Percentiles rank a stretch among this genome's conserved stretches.
phyloP scores from a whole-genome alignment of 2,888 invertebrate genomes.

The Nemoura dubitans region DNA sequence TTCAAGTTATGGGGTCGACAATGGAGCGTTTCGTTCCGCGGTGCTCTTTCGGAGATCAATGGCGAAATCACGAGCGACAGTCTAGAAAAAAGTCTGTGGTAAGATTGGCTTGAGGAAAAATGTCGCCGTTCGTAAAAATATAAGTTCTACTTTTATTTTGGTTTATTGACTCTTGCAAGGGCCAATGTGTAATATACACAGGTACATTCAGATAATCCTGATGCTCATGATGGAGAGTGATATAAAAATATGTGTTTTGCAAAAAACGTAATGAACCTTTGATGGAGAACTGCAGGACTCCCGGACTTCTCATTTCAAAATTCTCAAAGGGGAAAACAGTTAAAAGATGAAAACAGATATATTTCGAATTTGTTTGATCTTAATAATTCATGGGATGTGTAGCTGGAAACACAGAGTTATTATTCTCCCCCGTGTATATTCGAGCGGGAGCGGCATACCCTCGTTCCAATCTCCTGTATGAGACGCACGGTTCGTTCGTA shows the following conservation, averaged over 20 bases:
- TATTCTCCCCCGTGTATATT: background rate
- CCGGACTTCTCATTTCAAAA: background rate
- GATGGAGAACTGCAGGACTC: background rate
- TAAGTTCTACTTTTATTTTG: too few relatives aligned
- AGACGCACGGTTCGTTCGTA: background rate
- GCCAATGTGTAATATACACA: too few relatives aligned
- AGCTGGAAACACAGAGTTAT: background rate
- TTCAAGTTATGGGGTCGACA: too few relatives aligned
- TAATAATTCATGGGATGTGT: background rate
- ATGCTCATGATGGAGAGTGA: background rate
- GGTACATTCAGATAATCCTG: too few relatives aligned
- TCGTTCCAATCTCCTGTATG: background rate
- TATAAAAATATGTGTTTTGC: background rate
- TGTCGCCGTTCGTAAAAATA: background rate
- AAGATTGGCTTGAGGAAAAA: background rate
- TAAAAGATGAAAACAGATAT: constrained; percentile 3
- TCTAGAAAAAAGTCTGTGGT: background rate
- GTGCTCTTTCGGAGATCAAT: background rate
- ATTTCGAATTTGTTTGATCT: constrained; percentile 7
- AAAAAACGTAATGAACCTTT: background rate
- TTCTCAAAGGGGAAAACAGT: background rate
- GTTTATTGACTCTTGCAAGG: too few relatives aligned
- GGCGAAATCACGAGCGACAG: background rate
- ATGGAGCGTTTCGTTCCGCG: background rate
- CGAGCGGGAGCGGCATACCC: background rate